Percentiles rank a stretch among this genome's conserved stretches.
Evolutionary conservation across 2,888 invertebrate genomes (phyloP).

Genomic region (Athetis lepigone): DNA sequence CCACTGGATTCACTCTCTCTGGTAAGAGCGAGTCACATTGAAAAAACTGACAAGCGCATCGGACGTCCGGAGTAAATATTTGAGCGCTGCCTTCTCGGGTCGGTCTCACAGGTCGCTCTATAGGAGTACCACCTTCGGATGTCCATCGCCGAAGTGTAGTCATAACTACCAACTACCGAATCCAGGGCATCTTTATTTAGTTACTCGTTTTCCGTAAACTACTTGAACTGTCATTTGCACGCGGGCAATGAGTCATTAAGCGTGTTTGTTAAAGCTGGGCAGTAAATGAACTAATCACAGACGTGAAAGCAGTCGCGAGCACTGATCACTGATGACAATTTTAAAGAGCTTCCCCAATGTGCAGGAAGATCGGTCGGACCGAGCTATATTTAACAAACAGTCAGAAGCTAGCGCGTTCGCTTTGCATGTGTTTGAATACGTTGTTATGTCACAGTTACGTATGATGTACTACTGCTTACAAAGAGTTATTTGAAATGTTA

Average conservation of each 20-base stretch:
- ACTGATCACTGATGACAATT: conserved; percentile 89
- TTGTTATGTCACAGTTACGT: conserved; percentile 85
- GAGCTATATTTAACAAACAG: conserved; percentile 88
- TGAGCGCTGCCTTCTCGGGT: conserved; percentile 94
- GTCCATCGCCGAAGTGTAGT: conserved; percentile 91
- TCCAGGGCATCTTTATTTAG: conserved; percentile 78
- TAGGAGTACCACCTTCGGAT: conserved; percentile 92
- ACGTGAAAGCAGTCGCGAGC: conserved; percentile 88
- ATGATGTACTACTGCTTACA: conserved; percentile 62
- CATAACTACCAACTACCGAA: conserved; percentile 81
- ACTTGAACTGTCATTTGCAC: conserved; percentile 69
- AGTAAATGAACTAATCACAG: conserved; percentile 87
- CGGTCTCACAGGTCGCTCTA: conserved; percentile 92
- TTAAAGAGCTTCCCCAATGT: conserved; percentile 88
- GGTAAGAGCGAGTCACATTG: conserved; percentile 95
- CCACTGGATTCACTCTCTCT: conserved; percentile 93
- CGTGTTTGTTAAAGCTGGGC: conserved; percentile 80
- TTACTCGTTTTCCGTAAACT: conserved; percentile 68
- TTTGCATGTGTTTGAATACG: conserved; percentile 83
- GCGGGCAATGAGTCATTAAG: conserved; percentile 77
- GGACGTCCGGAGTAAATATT: conserved; percentile 94
- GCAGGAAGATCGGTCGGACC: conserved; percentile 84
- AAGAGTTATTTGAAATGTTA: conserved; percentile 56
- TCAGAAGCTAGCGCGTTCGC: conserved; percentile 87
- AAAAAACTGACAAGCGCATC: conserved; percentile 96